Evolutionary conservation across 2,113 vertebrate species (phyloP).

Genomic region (Tangachromis dhanisi): DNA sequence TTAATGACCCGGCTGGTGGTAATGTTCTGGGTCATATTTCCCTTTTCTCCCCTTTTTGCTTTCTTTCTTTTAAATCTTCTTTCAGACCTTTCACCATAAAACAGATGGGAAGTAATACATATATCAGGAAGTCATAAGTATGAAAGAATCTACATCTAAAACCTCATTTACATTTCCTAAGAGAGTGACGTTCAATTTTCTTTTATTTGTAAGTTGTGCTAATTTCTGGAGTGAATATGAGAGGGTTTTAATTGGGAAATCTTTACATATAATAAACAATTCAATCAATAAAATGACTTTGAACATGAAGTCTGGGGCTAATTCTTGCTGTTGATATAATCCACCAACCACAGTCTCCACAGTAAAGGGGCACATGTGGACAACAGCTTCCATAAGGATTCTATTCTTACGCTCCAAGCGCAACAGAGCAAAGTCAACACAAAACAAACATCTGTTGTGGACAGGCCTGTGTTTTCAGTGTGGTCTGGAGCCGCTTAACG

Average conservation of each 20-base stretch:
- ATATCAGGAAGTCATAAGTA: not conserved
- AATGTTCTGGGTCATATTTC: slow-evolving; percentile 67
- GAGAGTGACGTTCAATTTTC: not conserved
- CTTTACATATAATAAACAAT: not conserved
- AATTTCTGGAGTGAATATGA: not conserved
- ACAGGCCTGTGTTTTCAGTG: slow-evolving; percentile 62
- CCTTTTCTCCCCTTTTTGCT: slow-evolving; percentile 3
- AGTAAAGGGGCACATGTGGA: slow-evolving; percentile 57
- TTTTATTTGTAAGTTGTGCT: not conserved
- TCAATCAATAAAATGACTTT: not conserved
- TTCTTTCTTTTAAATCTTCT: not conserved
- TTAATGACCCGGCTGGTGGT: slow-evolving; percentile 75
- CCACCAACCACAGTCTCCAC: slow-evolving; percentile 30
- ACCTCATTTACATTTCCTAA: not conserved
- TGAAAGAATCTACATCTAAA: not conserved
- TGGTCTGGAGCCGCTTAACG: slow-evolving; percentile 67
- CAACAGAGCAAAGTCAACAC: slow-evolving; percentile 46
- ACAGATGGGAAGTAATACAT: not conserved
- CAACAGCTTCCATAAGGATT: slow-evolving; percentile 39
- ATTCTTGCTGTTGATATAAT: slow-evolving; percentile 34
- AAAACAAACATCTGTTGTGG: slow-evolving; percentile 76
- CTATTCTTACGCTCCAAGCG: slow-evolving; percentile 63
- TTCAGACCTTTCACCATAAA: not conserved
- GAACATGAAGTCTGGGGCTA: not conserved
- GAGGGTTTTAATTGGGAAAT: not conserved